These are phyloP conservation scores for Lypha dubia DNA, from an alignment of 2,888 invertebrate genomes.

Conservation along the genomic window DNA sequence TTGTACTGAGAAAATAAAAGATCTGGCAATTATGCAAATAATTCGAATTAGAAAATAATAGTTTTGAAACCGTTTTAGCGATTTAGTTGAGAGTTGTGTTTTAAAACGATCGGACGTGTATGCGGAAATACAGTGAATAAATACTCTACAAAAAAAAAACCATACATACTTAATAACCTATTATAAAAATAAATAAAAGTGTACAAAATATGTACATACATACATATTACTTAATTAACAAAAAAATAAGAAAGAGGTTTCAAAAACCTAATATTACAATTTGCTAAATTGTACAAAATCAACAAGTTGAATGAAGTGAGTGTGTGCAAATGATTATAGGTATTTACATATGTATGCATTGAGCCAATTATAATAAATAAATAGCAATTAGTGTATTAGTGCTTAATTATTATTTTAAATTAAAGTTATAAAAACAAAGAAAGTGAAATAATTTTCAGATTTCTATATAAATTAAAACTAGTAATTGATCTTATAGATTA, in stretches of 20 bases:
- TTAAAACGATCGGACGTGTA: conserved; percentile 57
- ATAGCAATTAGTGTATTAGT: not conserved
- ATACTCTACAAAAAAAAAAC: conserved; percentile 22
- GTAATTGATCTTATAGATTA: conserved; percentile 42
- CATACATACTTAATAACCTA: conserved; percentile 9
- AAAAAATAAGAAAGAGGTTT: not conserved
- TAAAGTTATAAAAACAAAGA: conserved; percentile 4
- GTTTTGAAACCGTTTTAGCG: conserved; percentile 50
- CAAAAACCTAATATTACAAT: conserved; percentile 2
- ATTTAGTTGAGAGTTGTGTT: conserved; percentile 69
- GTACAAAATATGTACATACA: conserved; percentile 3
- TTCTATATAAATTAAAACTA: conserved; percentile 36
- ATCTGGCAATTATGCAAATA: conserved; percentile 37
- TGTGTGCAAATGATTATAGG: conserved; percentile 3
- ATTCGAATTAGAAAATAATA: conserved; percentile 41
- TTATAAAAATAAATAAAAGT: conserved; percentile 25
- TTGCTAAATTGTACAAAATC: conserved; percentile 5
- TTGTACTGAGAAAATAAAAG: not conserved
- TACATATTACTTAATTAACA: not conserved
- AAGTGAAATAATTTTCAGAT: conserved; percentile 53
- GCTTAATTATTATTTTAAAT: conserved; percentile 14
- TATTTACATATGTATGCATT: no score
- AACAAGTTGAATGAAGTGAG: conserved; percentile 22
- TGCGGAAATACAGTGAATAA: conserved; percentile 5
- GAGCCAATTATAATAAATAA: not conserved